phyloP scores from a whole-genome alignment of 1,140 invertebrate genomes.

The Euglossa dilemma region DNA sequence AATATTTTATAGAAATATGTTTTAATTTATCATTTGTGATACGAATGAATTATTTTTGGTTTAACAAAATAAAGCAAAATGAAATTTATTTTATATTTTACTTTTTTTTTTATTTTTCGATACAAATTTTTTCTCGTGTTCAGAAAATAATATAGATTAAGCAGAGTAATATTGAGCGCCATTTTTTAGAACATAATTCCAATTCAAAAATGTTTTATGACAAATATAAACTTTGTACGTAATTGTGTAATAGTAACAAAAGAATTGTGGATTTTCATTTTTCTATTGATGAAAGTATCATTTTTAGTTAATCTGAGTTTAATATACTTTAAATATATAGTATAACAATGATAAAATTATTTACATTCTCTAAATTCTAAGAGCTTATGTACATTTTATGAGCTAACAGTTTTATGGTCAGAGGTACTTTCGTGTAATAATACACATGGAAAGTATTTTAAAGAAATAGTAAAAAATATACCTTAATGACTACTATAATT shows the following conservation, averaged over 20 bases:
- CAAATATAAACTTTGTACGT: not conserved
- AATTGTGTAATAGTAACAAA: not conserved
- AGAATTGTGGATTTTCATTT: not conserved
- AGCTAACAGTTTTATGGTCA: not conserved
- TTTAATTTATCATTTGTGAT: not conserved
- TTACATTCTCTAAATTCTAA: not conserved
- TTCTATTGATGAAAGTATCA: not conserved
- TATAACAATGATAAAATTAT: not conserved
- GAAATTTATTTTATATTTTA: not conserved
- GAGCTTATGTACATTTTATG: not conserved
- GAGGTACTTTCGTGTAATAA: not conserved
- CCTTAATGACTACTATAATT: not conserved
- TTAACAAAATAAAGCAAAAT: not conserved
- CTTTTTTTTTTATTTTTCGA: not conserved
- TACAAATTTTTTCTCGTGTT: not conserved
- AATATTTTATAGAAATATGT: not conserved
- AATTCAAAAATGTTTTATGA: not conserved
- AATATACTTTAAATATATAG: not conserved
- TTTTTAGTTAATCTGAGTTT: not conserved
- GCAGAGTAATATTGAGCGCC: not conserved
- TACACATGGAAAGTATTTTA: too few relatives aligned
- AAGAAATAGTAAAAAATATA: not conserved
- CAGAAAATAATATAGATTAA: not conserved
- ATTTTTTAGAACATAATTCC: not conserved
- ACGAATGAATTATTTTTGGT: not conserved